These are phyloP conservation scores for Ascaphus truei DNA, from an alignment of 2,113 vertebrate species.

Conservation along the genomic window DNA sequence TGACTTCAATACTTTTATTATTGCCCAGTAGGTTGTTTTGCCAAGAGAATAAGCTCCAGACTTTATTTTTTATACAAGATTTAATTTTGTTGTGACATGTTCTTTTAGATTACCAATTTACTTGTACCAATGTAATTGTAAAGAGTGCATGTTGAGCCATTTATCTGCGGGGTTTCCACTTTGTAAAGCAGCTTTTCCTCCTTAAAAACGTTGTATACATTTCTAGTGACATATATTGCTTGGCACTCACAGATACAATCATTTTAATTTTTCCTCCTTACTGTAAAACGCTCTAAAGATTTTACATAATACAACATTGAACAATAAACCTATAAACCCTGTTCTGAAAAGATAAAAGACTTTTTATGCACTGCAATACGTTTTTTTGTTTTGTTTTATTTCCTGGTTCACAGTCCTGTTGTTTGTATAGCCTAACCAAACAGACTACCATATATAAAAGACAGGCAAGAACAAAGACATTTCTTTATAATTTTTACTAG, in stretches of 20 bases:
- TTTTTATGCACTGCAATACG: slow-evolving; percentile 35
- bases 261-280: slow-evolving; percentile 20
- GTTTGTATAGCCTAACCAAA: slow-evolving; percentile 53
- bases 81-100: no score
- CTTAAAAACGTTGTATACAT: neutral
- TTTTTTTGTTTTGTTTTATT: slow-evolving; percentile 38
- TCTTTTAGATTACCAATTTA: no score
- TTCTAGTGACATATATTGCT: neutral
- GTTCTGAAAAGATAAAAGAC: slow-evolving; percentile 58
- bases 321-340: slow-evolving; percentile 51
- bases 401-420: slow-evolving; percentile 40
- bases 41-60: no score
- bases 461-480: slow-evolving; percentile 39
- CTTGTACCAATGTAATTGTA: no score
- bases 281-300: slow-evolving; percentile 26
- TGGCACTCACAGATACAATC: slow-evolving; percentile 31
- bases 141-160: no score
- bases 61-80: no score
- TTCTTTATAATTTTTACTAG: slow-evolving; percentile 34
- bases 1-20: no score
- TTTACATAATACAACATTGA: slow-evolving; percentile 41
- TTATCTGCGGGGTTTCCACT: no score
- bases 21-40: no score
- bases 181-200: no score
- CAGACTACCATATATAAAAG: slow-evolving; percentile 46